Conservation (phyloP, 2,113 vertebrate species). For the Ornithorhynchus anatinus region DNA sequence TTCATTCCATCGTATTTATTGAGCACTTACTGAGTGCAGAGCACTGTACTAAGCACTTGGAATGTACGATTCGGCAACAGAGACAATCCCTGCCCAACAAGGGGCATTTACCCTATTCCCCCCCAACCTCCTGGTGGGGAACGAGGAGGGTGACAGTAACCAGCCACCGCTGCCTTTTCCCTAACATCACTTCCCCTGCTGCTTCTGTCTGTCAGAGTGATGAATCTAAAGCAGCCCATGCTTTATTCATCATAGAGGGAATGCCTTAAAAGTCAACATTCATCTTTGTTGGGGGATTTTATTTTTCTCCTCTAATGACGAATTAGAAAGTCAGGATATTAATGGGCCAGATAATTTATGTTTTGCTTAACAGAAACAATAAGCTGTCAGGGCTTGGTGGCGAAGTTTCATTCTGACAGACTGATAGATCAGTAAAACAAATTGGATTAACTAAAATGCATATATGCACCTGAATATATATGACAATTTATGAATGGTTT, state of each 20-base stretch:
- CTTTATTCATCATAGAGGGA: constrained; percentile 52
- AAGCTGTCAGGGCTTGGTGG: constrained; percentile 8
- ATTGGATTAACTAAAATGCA: constrained; percentile 3
- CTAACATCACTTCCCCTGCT: not conserved
- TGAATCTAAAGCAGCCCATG: constrained; percentile 12
- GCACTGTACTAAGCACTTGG: not conserved
- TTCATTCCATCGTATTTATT: too few relatives aligned
- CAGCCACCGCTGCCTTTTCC: not conserved
- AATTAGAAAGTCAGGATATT: constrained; percentile 53
- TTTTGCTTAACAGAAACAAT: constrained; percentile 61
- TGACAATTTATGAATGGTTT: constrained; percentile 1
- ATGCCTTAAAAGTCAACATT: constrained; percentile 53
- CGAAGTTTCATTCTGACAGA: constrained; percentile 27
- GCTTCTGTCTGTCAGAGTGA: constrained; percentile 13
- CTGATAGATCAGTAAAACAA: constrained; percentile 36
- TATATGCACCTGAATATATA: accelerated
- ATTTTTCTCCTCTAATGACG: constrained; percentile 48
- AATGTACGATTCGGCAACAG: not conserved
- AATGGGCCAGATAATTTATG: constrained; percentile 56
- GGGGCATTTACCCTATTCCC: too few relatives aligned
- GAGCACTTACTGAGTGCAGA: not conserved
- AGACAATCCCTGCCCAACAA: not conserved
- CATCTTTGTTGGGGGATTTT: constrained; percentile 55
- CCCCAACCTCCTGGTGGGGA: not conserved
- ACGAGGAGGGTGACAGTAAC: not conserved